Evolutionary conservation across 37 sponge, comb jelly and placozoan species (phyloP).

Genomic region (Dysidea cf. avara): DNA sequence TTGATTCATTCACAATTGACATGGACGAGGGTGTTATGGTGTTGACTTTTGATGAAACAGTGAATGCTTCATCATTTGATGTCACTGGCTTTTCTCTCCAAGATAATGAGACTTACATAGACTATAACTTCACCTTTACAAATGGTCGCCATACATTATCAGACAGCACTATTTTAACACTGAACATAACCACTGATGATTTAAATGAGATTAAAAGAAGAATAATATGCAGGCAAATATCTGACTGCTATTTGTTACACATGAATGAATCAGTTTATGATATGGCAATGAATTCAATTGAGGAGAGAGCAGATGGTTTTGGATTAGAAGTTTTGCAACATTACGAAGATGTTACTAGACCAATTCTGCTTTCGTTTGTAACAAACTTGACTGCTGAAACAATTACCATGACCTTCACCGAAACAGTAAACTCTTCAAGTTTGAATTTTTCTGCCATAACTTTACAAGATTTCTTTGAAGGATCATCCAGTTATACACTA

Average conservation of each 20-base stretch:
- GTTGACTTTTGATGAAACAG: conserved; percentile 88
- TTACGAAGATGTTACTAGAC: conserved; percentile 66
- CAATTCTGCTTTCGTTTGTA: conserved; percentile 62
- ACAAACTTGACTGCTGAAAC: conserved; percentile 74
- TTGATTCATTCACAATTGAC: conserved; percentile 63
- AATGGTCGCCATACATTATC: conserved; percentile 24
- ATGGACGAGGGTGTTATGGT: conserved; percentile 66
- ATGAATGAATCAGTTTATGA: conserved; percentile 54
- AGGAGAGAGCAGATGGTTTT: conserved; percentile 23
- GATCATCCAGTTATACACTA: conserved; percentile 62
- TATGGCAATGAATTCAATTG: conserved; percentile 72
- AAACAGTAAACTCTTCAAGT: conserved; percentile 86
- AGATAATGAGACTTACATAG: conserved; percentile 16
- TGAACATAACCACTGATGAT: conserved; percentile 51
- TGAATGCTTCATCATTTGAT: conserved; percentile 58
- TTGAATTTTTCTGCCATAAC: conserved; percentile 78
- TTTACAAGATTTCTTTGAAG: conserved; percentile 93
- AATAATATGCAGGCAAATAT: conserved; percentile 58
- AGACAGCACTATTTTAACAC: conserved; percentile 65
- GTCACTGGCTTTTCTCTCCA: conserved; percentile 55
- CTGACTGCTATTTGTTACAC: conserved; percentile 68
- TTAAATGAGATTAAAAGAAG: conserved; percentile 79
- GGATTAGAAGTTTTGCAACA: conserved; percentile 42
- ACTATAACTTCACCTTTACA: conserved; percentile 46
- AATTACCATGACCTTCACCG: conserved; percentile 71